phyloP scores from a whole-genome alignment of 2,888 invertebrate genomes.

The Ochlodes sylvanus region DNA sequence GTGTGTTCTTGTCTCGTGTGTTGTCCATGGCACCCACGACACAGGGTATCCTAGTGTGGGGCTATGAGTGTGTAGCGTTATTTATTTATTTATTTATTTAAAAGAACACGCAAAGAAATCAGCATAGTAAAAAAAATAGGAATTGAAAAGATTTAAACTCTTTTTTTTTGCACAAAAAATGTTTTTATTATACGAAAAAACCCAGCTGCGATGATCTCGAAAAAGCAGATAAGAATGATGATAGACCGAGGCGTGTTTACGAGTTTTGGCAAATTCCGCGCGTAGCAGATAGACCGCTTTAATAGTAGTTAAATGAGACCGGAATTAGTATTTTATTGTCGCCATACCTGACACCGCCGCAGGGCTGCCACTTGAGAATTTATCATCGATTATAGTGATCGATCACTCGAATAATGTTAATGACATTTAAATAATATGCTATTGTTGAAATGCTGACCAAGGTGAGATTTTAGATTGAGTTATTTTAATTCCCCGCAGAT shows the following conservation, averaged over 20 bases:
- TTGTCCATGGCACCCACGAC: no score
- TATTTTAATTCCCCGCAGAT: neutral
- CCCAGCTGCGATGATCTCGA: conserved; percentile 12
- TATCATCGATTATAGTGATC: neutral
- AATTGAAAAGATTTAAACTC: no score
- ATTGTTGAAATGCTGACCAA: neutral
- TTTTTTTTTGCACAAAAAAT: no score
- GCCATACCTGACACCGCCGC: neutral
- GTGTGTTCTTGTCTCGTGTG: no score
- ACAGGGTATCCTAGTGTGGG: no score
- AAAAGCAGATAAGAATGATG: conserved; percentile 21
- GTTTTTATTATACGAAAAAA: neutral
- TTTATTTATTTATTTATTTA: no score
- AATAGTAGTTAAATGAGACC: conserved; percentile 66
- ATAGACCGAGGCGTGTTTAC: conserved; percentile 20
- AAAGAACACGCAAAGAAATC: no score
- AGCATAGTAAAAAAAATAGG: no score
- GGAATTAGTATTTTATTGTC: conserved; percentile 62
- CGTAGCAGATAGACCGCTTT: conserved; percentile 43
- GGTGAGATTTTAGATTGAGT: neutral
- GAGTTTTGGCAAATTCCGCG: conserved; percentile 29
- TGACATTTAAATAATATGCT: neutral
- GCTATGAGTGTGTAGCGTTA: no score
- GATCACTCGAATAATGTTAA: neutral
- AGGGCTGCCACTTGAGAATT: conserved; percentile 7